Evolutionary conservation across 2,113 vertebrate species (phyloP).

Genomic region (Seriola dumerili): DNA sequence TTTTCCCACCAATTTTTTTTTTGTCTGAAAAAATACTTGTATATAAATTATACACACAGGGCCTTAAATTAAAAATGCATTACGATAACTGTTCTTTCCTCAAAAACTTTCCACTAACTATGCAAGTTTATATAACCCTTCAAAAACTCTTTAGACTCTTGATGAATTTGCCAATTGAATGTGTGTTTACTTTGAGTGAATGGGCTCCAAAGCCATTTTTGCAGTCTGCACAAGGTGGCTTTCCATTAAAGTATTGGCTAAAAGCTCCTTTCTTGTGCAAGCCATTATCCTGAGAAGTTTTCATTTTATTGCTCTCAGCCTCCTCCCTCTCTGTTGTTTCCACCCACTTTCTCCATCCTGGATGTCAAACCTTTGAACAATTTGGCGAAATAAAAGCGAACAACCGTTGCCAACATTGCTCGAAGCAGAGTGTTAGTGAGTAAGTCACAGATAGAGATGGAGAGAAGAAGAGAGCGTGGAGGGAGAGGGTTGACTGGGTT

Average conservation of each 20-base stretch:
- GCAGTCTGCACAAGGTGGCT: slow-evolving; percentile 9
- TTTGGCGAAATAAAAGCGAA: slow-evolving; percentile 66
- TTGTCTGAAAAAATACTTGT: too few species aligned
- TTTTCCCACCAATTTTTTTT: background rate
- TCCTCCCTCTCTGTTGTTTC: slow-evolving; percentile 42
- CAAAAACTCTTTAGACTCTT: slow-evolving; percentile 15
- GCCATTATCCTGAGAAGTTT: slow-evolving; percentile 51
- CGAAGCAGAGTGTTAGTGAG: slow-evolving; percentile 44
- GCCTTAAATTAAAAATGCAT: background rate
- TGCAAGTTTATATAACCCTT: slow-evolving; percentile 5
- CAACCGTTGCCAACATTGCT: slow-evolving; percentile 68
- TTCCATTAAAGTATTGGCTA: slow-evolving; percentile 55
- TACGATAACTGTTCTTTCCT: background rate
- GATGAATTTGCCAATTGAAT: slow-evolving; percentile 31
- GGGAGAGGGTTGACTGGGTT: slow-evolving; percentile 28
- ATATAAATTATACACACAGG: background rate
- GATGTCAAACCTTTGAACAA: slow-evolving; percentile 62
- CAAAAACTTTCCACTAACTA: background rate
- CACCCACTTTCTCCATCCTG: slow-evolving; percentile 54
- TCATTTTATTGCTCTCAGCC: slow-evolving; percentile 30
- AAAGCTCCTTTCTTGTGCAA: slow-evolving; percentile 30
- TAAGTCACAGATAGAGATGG: slow-evolving; percentile 45
- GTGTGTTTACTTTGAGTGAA: slow-evolving; percentile 35
- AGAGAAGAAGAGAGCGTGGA: slow-evolving; percentile 27
- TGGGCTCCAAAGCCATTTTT: slow-evolving; percentile 29